phyloP scores from a whole-genome alignment of 2,113 vertebrate species.

The Redunca redunca region DNA sequence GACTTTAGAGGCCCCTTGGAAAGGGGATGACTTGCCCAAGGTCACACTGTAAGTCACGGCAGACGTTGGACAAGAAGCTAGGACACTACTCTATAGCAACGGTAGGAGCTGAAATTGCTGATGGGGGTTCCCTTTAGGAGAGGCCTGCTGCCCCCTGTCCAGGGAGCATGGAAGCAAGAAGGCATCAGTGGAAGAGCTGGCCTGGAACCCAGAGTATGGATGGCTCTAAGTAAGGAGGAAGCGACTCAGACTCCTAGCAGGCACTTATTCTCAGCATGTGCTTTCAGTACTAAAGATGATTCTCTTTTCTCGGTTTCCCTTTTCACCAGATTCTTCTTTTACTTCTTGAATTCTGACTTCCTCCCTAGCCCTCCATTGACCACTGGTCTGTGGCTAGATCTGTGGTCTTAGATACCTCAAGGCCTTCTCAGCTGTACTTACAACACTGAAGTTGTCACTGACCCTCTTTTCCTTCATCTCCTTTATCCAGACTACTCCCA shows the following conservation, averaged over 20 bases:
- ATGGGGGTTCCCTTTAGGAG: neutral
- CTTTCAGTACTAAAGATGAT: neutral
- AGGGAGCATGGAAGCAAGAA: neutral
- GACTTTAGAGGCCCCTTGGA: neutral
- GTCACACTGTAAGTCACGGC: neutral
- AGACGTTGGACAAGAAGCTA: neutral
- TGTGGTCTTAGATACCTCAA: neutral
- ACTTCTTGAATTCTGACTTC: constrained; percentile 31
- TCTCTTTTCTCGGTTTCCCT: neutral
- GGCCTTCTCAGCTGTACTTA: neutral
- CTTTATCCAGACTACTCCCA: neutral
- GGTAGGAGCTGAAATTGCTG: neutral
- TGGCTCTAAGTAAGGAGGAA: neutral
- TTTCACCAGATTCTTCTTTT: neutral
- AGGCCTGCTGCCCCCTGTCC: neutral
- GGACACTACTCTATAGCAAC: neutral
- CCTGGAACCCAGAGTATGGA: neutral
- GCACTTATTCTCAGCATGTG: neutral
- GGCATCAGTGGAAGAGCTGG: neutral
- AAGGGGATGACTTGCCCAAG: neutral
- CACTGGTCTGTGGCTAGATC: neutral
- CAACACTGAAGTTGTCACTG: neutral
- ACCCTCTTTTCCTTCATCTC: neutral
- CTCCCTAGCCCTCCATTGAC: neutral
- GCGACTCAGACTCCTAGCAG: neutral